A percentile compares a stretch with the other conserved stretches of the same genome.
phyloP scores from a whole-genome alignment of 2,797 vertebrate genomes.

The Eupleurogrammus muticus region DNA sequence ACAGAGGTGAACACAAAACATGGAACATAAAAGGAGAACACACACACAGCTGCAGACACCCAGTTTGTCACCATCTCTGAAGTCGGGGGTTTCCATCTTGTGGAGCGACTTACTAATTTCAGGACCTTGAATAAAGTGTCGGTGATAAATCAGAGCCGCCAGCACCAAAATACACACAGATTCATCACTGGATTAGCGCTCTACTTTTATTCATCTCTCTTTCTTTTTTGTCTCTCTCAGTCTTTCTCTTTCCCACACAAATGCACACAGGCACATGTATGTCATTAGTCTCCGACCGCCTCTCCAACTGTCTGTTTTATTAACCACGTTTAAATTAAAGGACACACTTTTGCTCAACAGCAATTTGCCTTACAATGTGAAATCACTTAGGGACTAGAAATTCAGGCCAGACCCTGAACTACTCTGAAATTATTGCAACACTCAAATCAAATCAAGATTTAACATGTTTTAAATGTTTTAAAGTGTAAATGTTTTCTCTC shows the following conservation, averaged over 20 bases:
- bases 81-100: constrained; percentile 71
- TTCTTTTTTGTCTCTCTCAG: constrained; percentile 31
- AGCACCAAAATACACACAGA: constrained; percentile 83
- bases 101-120: constrained; percentile 81
- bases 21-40: constrained; percentile 3
- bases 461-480: no score
- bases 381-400: constrained; percentile 8
- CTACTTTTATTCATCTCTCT: constrained; percentile 77
- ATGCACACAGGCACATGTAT: constrained; percentile 11
- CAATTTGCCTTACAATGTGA: constrained; percentile 16
- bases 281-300: constrained; percentile 30
- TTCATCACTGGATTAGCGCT: constrained; percentile 81
- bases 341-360: constrained; percentile 18
- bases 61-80: constrained; percentile 61
- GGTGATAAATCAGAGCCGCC: constrained; percentile 85
- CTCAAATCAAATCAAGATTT: not conserved
- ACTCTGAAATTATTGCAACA: not conserved
- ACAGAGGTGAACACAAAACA: constrained; percentile 10
- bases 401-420: constrained; percentile 8
- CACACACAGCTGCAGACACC: constrained; percentile 36
- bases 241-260: constrained; percentile 16
- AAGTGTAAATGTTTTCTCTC: no score
- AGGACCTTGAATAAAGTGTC: constrained; percentile 83
- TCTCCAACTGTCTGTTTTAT: constrained; percentile 30
- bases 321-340: constrained; percentile 47